A percentile compares a stretch with the other conserved stretches of the same genome.
Conservation (phyloP, 2,888 invertebrate genomes). For the Proisotoma minuta region DNA sequence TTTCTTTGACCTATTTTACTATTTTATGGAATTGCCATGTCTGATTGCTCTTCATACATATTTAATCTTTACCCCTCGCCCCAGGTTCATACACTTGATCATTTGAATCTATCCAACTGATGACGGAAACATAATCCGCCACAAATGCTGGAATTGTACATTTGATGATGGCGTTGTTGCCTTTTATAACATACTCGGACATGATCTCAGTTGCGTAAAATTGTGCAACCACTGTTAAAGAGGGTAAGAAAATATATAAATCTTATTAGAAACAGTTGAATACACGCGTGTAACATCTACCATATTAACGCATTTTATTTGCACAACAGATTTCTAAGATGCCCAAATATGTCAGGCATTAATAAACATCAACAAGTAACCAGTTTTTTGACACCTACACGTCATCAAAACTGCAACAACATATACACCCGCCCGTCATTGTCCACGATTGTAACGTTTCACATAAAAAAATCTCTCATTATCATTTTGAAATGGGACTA, state of each 20-base stretch:
- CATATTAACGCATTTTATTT: background rate
- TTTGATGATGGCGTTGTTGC: conserved; percentile 62
- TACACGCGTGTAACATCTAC: background rate
- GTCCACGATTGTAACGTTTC: conserved; percentile 7
- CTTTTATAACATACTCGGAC: conserved; percentile 68
- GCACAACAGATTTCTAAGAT: background rate
- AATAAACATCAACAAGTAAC: background rate
- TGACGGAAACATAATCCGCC: conserved; percentile 66
- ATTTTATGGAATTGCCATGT: conserved; percentile 17
- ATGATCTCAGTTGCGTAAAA: conserved; percentile 67
- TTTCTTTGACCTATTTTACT: background rate
- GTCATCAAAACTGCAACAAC: conserved; percentile 14
- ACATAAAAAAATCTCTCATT: background rate
- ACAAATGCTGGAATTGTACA: conserved; percentile 72
- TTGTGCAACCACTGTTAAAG: conserved; percentile 70
- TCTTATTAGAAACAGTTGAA: background rate
- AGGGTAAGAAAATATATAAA: no score
- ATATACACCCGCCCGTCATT: conserved; percentile 5
- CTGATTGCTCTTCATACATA: conserved; percentile 1
- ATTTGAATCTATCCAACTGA: conserved; percentile 66
- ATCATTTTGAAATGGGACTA: conserved; percentile 5
- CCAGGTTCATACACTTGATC: conserved; percentile 47
- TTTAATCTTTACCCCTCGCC: conserved; percentile 30
- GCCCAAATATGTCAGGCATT: background rate
- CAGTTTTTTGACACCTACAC: conserved; percentile 1